A percentile compares a stretch with the other conserved stretches of the same genome.
Evolutionary conservation across 2,113 vertebrate genomes (phyloP).

Genomic region (Tricholaema leucomelas): DNA sequence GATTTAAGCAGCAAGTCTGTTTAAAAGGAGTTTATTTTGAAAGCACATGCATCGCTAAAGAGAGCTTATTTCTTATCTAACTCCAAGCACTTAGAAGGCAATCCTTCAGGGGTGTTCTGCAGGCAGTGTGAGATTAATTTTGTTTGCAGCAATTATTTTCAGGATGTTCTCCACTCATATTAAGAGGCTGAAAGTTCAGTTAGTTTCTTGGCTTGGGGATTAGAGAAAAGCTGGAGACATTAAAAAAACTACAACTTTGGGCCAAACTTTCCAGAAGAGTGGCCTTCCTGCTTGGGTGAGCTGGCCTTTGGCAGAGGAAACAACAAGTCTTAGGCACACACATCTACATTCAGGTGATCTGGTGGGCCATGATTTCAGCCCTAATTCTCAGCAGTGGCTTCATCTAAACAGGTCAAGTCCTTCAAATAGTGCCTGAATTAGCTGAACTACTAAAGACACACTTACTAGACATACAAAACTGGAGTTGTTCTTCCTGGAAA

Average conservation of each 20-base stretch:
- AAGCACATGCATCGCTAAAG: constrained; percentile 39
- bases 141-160: constrained; percentile 55
- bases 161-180: constrained; percentile 47
- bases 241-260: background rate
- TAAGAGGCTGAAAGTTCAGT: constrained; percentile 39
- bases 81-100: constrained; percentile 46
- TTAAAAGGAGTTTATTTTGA: constrained; percentile 59
- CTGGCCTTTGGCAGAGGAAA: background rate
- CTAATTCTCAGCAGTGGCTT: background rate
- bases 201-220: constrained; percentile 22
- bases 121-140: constrained; percentile 59
- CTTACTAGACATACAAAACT: background rate
- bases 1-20: constrained; percentile 49
- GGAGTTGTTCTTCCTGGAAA: background rate
- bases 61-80: constrained; percentile 68
- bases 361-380: background rate
- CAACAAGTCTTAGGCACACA: background rate
- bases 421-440: background rate
- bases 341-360: background rate
- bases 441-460: background rate
- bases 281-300: background rate
- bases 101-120: constrained; percentile 55
- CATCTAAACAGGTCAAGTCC: background rate
- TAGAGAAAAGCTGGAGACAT: constrained; percentile 17
- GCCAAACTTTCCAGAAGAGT: background rate